Base-by-base conservation (phyloP, 2,888 invertebrate species). In the Scaptomyza polygonia region DNA sequence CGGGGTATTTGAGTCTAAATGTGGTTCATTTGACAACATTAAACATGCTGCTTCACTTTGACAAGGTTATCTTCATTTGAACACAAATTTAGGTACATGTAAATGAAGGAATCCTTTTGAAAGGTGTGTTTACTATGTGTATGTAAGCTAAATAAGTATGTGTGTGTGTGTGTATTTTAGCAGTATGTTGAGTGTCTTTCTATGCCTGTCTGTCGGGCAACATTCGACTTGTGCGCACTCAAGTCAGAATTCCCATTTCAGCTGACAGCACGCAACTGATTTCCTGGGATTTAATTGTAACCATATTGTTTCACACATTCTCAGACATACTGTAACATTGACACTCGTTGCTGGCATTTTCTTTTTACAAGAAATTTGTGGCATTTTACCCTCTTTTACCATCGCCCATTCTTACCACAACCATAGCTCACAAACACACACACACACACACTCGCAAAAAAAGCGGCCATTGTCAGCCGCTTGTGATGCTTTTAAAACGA, bases 181-280 rank as follows among this genome's bases (percentile, higher is more conserved):
- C 39, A 51, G 29, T 54, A 30, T 51, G 18, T 42, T 52, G 34
- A 64, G 56, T 72, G 66, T 52, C 61, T 63, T 71, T 59, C 42
- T 29, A 39, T 51, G 71, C 58, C 44, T n/a, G n/a, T 8, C 29
- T 49, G 43, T 44, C 30, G 3, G 14, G 34, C 36, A 27, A 29
- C 62, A 53, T 65, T 65, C 53, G 51, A 29, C 61, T 71, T 70
- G 81, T 77, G 84, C 73, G 70, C 84, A 77, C 70, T 77, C 70
- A 72, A 52, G 67, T 34, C 53, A 69, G 62, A 39, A 72, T 58
- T 56, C 51, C 59, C 32, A 59, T 59, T 67, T 67, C 39, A 54
- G 56, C 49, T 65, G 79, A 57, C 75, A 71, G 54, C 67, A 66
- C 29, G 47, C 40, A 68, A 67, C 67, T 48, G 77, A 80, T 86